Conservation (phyloP, 1,140 invertebrate species). For the Kradibia gibbosae region DNA sequence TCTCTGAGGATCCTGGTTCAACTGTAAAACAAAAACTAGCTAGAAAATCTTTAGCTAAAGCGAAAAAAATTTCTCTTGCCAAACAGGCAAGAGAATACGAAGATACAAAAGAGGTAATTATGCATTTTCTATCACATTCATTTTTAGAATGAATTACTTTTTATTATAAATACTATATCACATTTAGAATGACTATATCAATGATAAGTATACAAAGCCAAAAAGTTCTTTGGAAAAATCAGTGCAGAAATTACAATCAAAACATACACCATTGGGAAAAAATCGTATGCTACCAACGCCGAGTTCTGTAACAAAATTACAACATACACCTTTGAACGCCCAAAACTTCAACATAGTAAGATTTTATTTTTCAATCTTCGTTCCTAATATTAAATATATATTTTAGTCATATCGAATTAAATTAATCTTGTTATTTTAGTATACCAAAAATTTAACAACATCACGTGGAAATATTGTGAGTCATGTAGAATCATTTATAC, state of each 20-base stretch:
- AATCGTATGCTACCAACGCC: constrained; percentile 57
- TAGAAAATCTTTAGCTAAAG: constrained; percentile 65
- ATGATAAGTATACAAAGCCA: constrained; percentile 17
- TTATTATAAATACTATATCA: constrained; percentile 17
- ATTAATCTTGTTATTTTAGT: constrained; percentile 52
- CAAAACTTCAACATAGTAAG: constrained; percentile 52
- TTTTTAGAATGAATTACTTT: constrained; percentile 22
- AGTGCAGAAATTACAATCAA: constrained; percentile 49
- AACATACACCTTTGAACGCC: constrained; percentile 56
- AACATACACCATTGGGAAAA: constrained; percentile 64
- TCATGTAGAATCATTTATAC: constrained; percentile 63
- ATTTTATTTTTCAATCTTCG: not conserved
- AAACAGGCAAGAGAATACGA: constrained; percentile 59
- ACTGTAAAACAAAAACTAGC: constrained; percentile 59
- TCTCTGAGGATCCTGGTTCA: constrained; percentile 20
- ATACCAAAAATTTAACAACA: constrained; percentile 59
- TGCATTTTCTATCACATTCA: constrained; percentile 2
- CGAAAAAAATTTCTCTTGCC: constrained; percentile 63
- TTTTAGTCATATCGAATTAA: not conserved
- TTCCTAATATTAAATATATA: not conserved
- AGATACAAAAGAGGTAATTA: constrained; percentile 63
- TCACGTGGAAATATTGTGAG: constrained; percentile 61
- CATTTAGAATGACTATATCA: constrained; percentile 43
- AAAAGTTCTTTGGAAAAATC: constrained; percentile 52
- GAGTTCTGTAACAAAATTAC: constrained; percentile 58